Percentiles rank a stretch among this genome's conserved stretches.
Conservation (phyloP, 1,140 invertebrate species). For the Himalopsyche phryganea region DNA sequence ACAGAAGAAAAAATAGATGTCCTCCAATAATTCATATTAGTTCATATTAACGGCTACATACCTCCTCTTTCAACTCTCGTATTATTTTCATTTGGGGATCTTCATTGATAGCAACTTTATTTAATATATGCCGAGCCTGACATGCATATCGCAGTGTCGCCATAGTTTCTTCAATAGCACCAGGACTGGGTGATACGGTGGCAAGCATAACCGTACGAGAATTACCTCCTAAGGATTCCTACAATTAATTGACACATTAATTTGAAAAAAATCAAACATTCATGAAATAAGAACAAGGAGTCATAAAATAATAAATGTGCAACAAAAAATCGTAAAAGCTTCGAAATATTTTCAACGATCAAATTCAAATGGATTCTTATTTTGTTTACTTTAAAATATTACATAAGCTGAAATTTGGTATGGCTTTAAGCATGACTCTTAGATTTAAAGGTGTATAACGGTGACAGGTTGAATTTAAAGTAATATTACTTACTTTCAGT, state of each 20-base stretch:
- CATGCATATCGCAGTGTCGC: slow-evolving; percentile 84
- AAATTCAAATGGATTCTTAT: too few species aligned
- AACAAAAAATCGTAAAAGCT: too few species aligned
- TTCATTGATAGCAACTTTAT: slow-evolving; percentile 91
- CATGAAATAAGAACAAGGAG: background rate
- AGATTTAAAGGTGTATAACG: too few species aligned
- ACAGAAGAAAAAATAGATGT: too few species aligned
- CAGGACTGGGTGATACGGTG: slow-evolving; percentile 65
- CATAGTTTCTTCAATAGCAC: slow-evolving; percentile 77
- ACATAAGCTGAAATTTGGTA: too few species aligned
- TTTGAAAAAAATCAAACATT: too few species aligned
- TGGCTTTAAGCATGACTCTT: too few species aligned
- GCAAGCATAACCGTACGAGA: slow-evolving; percentile 85
- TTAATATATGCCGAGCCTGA: slow-evolving; percentile 88
- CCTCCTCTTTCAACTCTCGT: slow-evolving; percentile 76
- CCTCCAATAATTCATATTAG: too few species aligned
- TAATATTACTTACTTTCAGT: slow-evolving; percentile 63
- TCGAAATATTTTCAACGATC: too few species aligned
- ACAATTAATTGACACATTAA: slow-evolving; percentile 8
- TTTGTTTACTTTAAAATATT: too few species aligned
- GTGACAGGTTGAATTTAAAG: too few species aligned
- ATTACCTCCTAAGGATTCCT: slow-evolving; percentile 85
- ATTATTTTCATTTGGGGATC: slow-evolving; percentile 83
- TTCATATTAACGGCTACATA: too few species aligned
- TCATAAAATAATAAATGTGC: background rate